phyloP scores from a whole-genome alignment of 2,113 vertebrate genomes.

The Gadus macrocephalus region DNA sequence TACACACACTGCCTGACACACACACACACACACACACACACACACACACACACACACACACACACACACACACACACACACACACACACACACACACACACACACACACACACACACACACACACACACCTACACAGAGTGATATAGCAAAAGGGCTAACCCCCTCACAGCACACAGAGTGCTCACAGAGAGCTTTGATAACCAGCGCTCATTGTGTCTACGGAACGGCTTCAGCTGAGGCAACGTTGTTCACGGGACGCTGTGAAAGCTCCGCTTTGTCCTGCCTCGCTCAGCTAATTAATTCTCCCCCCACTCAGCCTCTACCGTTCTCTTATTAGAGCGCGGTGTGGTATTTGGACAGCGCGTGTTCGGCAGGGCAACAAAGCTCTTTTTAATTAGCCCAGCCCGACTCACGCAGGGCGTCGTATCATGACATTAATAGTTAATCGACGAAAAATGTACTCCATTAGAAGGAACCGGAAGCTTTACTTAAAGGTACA shows the following conservation, averaged over 20 bases:
- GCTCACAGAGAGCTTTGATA: neutral
- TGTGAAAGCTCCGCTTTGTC: neutral
- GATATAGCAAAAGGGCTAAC: no score
- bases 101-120: no score
- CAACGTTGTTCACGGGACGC: neutral
- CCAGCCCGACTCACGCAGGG: neutral
- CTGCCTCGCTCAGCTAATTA: neutral
- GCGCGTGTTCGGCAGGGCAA: neutral
- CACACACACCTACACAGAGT: no score
- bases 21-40: neutral
- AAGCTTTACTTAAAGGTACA: neutral
- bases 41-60: no score
- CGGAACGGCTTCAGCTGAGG: neutral
- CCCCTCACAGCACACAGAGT: no score
- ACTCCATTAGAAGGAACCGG: neutral
- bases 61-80: neutral
- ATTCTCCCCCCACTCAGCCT: neutral
- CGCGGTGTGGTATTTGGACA: neutral
- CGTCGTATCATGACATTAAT: neutral
- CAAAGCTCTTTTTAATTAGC: slow-evolving; percentile 5
- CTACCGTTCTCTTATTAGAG: neutral
- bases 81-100: no score
- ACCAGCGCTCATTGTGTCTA: neutral
- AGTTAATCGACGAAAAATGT: neutral
- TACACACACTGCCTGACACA: neutral